Conservation (phyloP, 2,113 vertebrate species). For the Pseudopipra pipra region DNA sequence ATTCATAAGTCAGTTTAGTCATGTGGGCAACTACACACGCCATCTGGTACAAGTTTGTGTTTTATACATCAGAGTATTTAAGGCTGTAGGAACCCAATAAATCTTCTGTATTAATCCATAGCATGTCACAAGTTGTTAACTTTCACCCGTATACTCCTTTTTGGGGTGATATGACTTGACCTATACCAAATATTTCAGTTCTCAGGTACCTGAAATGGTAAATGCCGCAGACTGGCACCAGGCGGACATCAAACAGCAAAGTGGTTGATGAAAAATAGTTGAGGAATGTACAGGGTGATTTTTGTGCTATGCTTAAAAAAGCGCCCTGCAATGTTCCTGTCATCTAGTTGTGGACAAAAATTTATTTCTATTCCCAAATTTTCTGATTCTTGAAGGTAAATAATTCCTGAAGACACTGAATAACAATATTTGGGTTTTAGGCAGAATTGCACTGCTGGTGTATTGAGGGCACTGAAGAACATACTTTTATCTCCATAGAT, state of each 20-base stretch:
- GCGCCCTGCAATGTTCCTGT: accelerated
- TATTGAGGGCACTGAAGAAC: background rate
- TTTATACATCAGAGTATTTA: background rate
- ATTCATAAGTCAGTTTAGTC: background rate
- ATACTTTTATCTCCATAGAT: background rate
- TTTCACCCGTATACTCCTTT: background rate
- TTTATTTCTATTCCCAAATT: background rate
- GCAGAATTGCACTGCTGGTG: background rate
- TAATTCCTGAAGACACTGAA: background rate
- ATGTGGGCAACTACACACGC: background rate
- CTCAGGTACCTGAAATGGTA: background rate
- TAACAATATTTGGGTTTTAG: background rate
- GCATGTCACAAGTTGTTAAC: background rate
- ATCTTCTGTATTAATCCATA: background rate
- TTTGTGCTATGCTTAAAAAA: background rate
- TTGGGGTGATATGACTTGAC: background rate
- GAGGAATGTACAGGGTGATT: background rate
- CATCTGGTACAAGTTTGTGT: background rate
- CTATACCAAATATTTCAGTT: background rate
- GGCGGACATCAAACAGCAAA: background rate
- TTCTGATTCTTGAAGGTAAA: background rate
- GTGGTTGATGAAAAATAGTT: background rate
- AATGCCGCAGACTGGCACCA: background rate
- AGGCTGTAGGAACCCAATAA: background rate
- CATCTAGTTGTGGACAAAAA: background rate